These are phyloP conservation scores for Eupithecia centaureata DNA, from an alignment of 2,888 invertebrate species.

Conservation along the genomic window DNA sequence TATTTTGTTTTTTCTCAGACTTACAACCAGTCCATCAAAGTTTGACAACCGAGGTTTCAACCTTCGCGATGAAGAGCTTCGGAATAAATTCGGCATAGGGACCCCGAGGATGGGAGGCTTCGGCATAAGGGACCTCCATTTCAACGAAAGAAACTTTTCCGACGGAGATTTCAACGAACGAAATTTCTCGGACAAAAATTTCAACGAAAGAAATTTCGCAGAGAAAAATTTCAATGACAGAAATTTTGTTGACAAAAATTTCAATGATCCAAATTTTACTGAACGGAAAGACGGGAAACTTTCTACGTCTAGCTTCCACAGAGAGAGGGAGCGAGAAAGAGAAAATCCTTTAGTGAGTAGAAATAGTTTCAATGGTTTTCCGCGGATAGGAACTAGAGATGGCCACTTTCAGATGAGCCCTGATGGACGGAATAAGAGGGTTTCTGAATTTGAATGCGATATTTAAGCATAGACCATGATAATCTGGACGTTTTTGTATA, in stretches of 20 bases:
- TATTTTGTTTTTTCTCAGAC: conserved; percentile 50
- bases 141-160: conserved; percentile 73
- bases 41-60: conserved; percentile 76
- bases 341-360: conserved; percentile 79
- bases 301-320: conserved; percentile 79
- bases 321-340: conserved; percentile 66
- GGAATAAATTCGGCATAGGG: conserved; percentile 76
- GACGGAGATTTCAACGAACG: conserved; percentile 77
- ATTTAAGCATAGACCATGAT: conserved; percentile 60
- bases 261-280: conserved; percentile 65
- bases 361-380: conserved; percentile 80
- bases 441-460: conserved; percentile 87
- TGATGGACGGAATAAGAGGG: conserved; percentile 82
- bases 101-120: conserved; percentile 80
- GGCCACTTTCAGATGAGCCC: conserved; percentile 75
- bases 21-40: conserved; percentile 66
- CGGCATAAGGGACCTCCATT: conserved; percentile 76
- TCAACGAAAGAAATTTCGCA: conserved; percentile 65
- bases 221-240: conserved; percentile 61
- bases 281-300: conserved; percentile 75
- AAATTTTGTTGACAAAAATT: conserved; percentile 66
- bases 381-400: conserved; percentile 72
- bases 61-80: conserved; percentile 74
- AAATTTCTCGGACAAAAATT: conserved; percentile 68
- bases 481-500: conserved; percentile 9